Base-by-base conservation (phyloP, 2,113 vertebrate species). In the Podilymbus podiceps region DNA sequence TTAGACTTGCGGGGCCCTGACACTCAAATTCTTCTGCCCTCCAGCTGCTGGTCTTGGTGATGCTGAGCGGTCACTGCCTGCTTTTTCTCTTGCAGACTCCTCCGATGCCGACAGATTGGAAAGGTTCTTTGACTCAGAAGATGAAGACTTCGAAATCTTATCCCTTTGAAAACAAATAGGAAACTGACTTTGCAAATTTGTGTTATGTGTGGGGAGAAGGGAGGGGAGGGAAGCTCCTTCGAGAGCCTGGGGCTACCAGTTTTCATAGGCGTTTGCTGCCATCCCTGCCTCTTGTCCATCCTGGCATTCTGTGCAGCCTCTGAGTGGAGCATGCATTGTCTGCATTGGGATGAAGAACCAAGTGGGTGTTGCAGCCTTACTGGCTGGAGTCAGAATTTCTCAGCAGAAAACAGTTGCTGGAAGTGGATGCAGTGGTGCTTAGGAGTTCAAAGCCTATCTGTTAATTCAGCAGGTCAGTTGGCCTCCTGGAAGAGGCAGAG, bases 61-160 rank as follows among this genome's bases (percentile, higher is more conserved):
- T 20, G 44, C 44, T 10, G 52, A 73, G 35, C 76, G 72, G 52
- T 15, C 63, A 12, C 15, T 18, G 59, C 14, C 0, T 31, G 50
- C 40, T 71, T 27, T 40, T 86, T 78, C 30, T 90, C 73, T 92
- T 92, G 68, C 97, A 99, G 99, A 99, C 91, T 99, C 99, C 97
- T 99, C 99, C 2, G 99, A 99, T 14, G 99, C 98, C 0, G 99
- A 99, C 95, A 98, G 99, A 95, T 95, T 99, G 96, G 99, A 99
- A 97, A 98, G 99, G 84, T 99, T 99, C 97, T 99, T 99, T 93
- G 99, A 99, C 93, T 99, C 99, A 0, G 99, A 99, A 95, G 99
- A 99, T 30, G 99, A 99, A 96, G 99, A 99, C 97, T 99, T 99
- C 71, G 99, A 99, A 97, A 99, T 99, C 92, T 97, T 99, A 84